A percentile compares a stretch with the other conserved stretches of the same genome.
Evolutionary conservation across 2,888 invertebrate species (phyloP).

Genomic region (Coremacera marginata): DNA sequence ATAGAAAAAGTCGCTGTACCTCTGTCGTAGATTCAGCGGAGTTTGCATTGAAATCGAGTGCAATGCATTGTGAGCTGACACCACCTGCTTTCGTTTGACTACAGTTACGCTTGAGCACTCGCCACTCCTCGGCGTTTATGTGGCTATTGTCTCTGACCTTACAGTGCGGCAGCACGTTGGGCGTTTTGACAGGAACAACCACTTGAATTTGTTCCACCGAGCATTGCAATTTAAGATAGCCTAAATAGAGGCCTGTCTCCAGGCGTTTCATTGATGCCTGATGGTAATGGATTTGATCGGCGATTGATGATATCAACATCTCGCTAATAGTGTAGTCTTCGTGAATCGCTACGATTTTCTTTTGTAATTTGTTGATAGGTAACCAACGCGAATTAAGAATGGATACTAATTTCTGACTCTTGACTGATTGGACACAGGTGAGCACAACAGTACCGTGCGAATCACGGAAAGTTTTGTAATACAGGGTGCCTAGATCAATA

Average conservation of each 20-base stretch:
- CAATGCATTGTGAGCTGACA: slow-evolving; percentile 48
- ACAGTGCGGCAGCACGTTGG: slow-evolving; percentile 94
- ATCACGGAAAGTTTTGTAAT: slow-evolving; percentile 91
- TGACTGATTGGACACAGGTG: slow-evolving; percentile 82
- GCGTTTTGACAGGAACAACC: slow-evolving; percentile 91
- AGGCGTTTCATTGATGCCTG: slow-evolving; percentile 83
- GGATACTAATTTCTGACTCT: slow-evolving; percentile 82
- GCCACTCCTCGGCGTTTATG: slow-evolving; percentile 97
- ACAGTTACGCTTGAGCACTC: slow-evolving; percentile 79
- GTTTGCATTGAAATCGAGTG: slow-evolving; percentile 65
- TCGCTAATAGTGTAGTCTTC: slow-evolving; percentile 84
- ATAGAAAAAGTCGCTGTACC: slow-evolving; percentile 84
- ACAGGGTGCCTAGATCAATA: slow-evolving; percentile 94
- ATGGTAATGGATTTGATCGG: slow-evolving; percentile 79
- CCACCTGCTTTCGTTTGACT: slow-evolving; percentile 67
- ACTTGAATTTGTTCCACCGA: slow-evolving; percentile 95
- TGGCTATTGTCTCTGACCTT: slow-evolving; percentile 95
- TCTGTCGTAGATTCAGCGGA: slow-evolving; percentile 74
- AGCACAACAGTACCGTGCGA: slow-evolving; percentile 91
- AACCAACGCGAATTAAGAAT: slow-evolving; percentile 94
- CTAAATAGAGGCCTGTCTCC: slow-evolving; percentile 90
- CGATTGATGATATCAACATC: slow-evolving; percentile 87
- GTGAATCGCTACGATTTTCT: slow-evolving; percentile 81
- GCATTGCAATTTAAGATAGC: slow-evolving; percentile 96
- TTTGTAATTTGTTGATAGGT: slow-evolving; percentile 85